phyloP scores from a whole-genome alignment of 1,140 invertebrate species.

The Ips nitidus region DNA sequence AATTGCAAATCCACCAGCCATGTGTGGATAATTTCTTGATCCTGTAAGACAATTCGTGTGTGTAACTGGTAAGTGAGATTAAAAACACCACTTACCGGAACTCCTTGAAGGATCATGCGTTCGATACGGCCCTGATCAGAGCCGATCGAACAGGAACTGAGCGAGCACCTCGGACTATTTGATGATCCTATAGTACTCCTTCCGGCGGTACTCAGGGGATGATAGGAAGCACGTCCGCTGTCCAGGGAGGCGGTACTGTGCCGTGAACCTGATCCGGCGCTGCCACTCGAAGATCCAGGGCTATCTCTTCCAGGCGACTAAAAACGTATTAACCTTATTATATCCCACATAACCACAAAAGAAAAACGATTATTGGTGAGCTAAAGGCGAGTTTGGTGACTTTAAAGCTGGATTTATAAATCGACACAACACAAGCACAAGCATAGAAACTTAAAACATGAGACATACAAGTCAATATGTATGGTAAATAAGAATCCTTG shows the following conservation, averaged over 20 bases:
- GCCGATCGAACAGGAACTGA: slow-evolving; percentile 74
- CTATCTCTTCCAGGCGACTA: slow-evolving; percentile 87
- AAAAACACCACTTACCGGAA: slow-evolving; percentile 56
- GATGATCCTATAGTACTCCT: slow-evolving; percentile 51
- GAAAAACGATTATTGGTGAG: not conserved
- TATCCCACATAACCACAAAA: not conserved
- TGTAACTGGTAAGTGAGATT: not conserved
- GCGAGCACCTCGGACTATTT: slow-evolving; percentile 59
- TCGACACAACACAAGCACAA: too few relatives aligned
- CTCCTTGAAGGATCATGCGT: slow-evolving; percentile 64
- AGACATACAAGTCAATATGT: too few relatives aligned
- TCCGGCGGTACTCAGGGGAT: slow-evolving; percentile 53
- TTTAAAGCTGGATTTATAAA: too few relatives aligned
- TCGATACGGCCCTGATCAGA: slow-evolving; percentile 69
- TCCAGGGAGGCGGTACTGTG: slow-evolving; percentile 91
- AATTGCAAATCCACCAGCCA: slow-evolving; percentile 95
- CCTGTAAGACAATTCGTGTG: slow-evolving; percentile 57
- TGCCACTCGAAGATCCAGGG: slow-evolving; percentile 83
- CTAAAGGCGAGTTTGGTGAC: too few relatives aligned
- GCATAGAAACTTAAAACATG: too few relatives aligned
- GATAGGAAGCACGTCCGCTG: slow-evolving; percentile 84
- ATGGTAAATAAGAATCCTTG: not conserved
- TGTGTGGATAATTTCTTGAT: slow-evolving; percentile 88
- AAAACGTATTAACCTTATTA: slow-evolving; percentile 25
- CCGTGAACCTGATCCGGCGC: slow-evolving; percentile 72